phyloP scores from a whole-genome alignment of 2,888 invertebrate genomes.

The Microdon myrmicae region DNA sequence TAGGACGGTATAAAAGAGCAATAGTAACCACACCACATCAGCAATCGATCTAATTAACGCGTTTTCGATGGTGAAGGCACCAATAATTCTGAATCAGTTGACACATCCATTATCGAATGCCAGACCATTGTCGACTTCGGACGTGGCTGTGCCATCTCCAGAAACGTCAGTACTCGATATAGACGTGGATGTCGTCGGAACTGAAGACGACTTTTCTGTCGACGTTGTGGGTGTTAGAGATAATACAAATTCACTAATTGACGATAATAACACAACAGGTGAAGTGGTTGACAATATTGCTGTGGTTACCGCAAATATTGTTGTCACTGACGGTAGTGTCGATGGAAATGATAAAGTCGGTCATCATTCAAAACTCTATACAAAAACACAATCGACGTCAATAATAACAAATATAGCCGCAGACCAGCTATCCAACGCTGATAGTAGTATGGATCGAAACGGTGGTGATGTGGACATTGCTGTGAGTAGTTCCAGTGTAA shows the following conservation, averaged over 20 bases:
- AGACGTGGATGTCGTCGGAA: too few relatives aligned
- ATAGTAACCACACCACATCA: not conserved
- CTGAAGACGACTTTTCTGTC: too few relatives aligned
- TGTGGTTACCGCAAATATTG: slow-evolving; percentile 6
- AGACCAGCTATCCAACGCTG: not conserved
- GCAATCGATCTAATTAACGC: slow-evolving; percentile 20
- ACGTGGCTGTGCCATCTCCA: slow-evolving; percentile 26
- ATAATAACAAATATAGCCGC: slow-evolving; percentile 4
- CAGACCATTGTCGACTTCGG: slow-evolving; percentile 24
- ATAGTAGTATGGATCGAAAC: slow-evolving; percentile 6
- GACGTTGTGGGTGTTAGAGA: slow-evolving; percentile 3
- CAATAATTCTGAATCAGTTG: slow-evolving; percentile 18
- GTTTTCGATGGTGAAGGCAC: slow-evolving; percentile 48
- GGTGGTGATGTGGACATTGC: slow-evolving; percentile 21
- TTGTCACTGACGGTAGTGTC: slow-evolving; percentile 31
- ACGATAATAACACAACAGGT: slow-evolving; percentile 30
- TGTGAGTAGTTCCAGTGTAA: slow-evolving; percentile 31
- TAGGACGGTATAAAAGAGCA: not conserved
- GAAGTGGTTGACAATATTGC: slow-evolving; percentile 25
- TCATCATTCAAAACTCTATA: too few relatives aligned
- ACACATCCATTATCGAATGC: slow-evolving; percentile 35
- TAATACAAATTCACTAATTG: slow-evolving; percentile 33
- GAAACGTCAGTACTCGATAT: slow-evolving; percentile 22
- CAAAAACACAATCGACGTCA: slow-evolving; percentile 15
- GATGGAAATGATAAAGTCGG: slow-evolving; percentile 22